Evolutionary conservation across 1,140 invertebrate species (phyloP), one percentile per base, ranked within the genome.

Genomic region (Drosophila murphyi): DNA sequence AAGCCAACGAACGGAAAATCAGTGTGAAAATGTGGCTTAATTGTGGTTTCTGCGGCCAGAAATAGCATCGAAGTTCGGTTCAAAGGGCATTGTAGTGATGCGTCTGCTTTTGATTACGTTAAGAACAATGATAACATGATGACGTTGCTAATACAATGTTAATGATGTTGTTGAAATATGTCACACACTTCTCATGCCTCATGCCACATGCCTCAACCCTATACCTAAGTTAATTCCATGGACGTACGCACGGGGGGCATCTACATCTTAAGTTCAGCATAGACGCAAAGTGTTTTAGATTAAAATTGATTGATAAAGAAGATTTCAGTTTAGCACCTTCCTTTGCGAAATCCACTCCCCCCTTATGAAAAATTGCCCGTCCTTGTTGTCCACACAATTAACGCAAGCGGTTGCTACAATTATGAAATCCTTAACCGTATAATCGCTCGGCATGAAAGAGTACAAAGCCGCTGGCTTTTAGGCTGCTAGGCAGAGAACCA

Each of bases 81-180:
- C 63, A 39, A 60, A 60, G 34, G 56, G 60, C 56, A 73, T 68
- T 70, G 56, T 74, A 73, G 61, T 67, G 70, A 60, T 72, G 70
- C 54, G 70, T 54, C 70, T 52, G 37, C 10, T 45, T 34, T 10
- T 34, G 51, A 56, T 70, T 52, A 71, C 28, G 37, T 37, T 62
- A 34, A 29, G 43, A 43, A 45, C 20, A 31, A 52, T 52, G 29
- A 52, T 54, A 50, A 43, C 28, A 50, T 63, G 51, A 48, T 71
- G 52, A 39, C 12, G 69, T 45, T 72, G 61, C 60, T 72, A 51
- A 63, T 72, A 51, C 69, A 57, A 57, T 32, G 50, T 52, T 61
- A 69, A 69, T 69, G 64, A 61, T 57, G 59, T 48, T 69, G 64
- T 48, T 35, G 7, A 20, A 65, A 65, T 63, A 51, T 50, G 32